Conservation (phyloP, 2,888 invertebrate genomes). For the Euclidia mi region DNA sequence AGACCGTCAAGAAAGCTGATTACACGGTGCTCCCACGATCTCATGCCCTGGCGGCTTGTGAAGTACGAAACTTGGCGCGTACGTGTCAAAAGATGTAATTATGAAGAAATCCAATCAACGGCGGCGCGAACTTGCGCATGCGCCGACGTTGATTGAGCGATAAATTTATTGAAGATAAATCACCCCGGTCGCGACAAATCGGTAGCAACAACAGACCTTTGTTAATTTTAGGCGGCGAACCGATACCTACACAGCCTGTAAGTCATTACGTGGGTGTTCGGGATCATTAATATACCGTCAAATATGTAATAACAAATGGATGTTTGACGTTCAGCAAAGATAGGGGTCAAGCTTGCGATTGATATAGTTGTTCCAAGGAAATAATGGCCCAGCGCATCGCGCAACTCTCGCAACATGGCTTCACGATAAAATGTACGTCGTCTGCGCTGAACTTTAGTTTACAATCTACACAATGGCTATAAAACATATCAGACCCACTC, state of each 20-base stretch:
- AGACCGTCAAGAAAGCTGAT: conserved; percentile 87
- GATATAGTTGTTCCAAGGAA: too few species aligned
- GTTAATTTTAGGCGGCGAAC: conserved; percentile 62
- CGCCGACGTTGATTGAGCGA: conserved; percentile 85
- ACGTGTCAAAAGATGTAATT: conserved; percentile 90
- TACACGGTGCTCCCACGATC: conserved; percentile 89
- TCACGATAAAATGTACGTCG: neutral
- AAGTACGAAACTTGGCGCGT: conserved; percentile 88
- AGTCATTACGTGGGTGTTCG: conserved; percentile 54
- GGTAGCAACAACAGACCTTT: conserved; percentile 75
- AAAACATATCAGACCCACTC: conserved; percentile 20
- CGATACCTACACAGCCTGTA: conserved; percentile 45
- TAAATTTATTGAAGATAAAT: conserved; percentile 88
- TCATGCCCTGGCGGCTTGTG: conserved; percentile 81
- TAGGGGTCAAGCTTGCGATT: neutral
- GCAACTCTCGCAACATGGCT: neutral
- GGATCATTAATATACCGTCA: conserved; percentile 34
- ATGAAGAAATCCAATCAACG: conserved; percentile 89
- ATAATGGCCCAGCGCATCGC: too few species aligned
- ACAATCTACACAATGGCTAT: conserved; percentile 10
- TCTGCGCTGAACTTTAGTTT: conserved; percentile 1
- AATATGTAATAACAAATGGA: conserved; percentile 19
- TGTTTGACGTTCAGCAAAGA: conserved; percentile 5
- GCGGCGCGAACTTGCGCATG: conserved; percentile 77
- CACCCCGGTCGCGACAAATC: conserved; percentile 84